A percentile compares a stretch with the other conserved stretches of the same genome.
These are phyloP conservation scores for Oncorhynchus clarkii DNA, from an alignment of 2,113 vertebrate genomes.

Conservation along the genomic window DNA sequence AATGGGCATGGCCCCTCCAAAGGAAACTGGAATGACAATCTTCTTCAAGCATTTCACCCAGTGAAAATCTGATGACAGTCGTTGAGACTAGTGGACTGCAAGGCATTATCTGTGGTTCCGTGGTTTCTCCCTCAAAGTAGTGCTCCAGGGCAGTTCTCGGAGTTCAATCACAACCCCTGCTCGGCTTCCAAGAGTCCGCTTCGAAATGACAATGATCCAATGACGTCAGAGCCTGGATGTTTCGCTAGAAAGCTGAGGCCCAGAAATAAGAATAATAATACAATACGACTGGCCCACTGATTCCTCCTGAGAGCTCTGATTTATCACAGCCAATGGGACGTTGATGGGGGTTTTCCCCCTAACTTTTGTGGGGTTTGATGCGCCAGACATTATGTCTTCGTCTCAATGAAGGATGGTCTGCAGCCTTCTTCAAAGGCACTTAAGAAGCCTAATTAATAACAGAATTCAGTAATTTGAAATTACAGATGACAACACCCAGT, in stretches of 20 bases:
- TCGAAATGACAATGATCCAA: conserved; percentile 63
- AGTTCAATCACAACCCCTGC: conserved; percentile 64
- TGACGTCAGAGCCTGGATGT: conserved; percentile 58
- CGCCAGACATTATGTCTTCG: conserved; percentile 61
- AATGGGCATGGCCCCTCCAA: conserved; percentile 32
- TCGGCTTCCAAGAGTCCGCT: conserved; percentile 58
- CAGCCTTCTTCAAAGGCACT: conserved; percentile 66
- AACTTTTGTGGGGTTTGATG: background rate
- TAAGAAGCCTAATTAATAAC: conserved; percentile 75
- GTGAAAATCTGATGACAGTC: conserved; percentile 71
- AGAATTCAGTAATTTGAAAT: conserved; percentile 70
- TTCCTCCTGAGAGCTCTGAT: conserved; percentile 51
- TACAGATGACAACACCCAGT: conserved; percentile 61
- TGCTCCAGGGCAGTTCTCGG: conserved; percentile 64
- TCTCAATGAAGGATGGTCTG: conserved; percentile 59
- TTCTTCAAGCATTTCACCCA: conserved; percentile 56
- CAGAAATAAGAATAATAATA: conserved; percentile 56
- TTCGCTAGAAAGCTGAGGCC: conserved; percentile 44
- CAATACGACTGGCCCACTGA: conserved; percentile 46
- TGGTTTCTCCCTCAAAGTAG: conserved; percentile 74
- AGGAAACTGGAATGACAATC: conserved; percentile 47
- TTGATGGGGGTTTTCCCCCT: conserved; percentile 40
- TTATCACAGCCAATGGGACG: conserved; percentile 41
- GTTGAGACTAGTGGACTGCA: conserved; percentile 70
- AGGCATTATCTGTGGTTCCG: conserved; percentile 75